Percentiles rank a stretch among this genome's conserved stretches.
Evolutionary conservation across 2,797 vertebrate genomes (phyloP).

Genomic region (Sebastes steindachneri): DNA sequence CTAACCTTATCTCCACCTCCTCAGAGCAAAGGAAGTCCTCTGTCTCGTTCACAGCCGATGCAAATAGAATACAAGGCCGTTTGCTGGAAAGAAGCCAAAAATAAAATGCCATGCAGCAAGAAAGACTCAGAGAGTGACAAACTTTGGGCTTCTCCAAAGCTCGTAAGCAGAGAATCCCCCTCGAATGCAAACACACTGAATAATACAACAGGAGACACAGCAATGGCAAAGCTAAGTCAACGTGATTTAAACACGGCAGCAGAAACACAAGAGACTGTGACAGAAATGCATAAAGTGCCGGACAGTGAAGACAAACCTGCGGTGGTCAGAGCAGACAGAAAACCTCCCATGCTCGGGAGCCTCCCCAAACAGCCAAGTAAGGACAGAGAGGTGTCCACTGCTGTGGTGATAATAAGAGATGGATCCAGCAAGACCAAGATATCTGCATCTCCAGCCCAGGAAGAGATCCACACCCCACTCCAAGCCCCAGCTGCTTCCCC

Average conservation of each 20-base stretch:
- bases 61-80: conserved; percentile 86
- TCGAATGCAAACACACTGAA: conserved; percentile 22
- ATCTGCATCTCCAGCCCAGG: conserved; percentile 43
- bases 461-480: conserved; percentile 28
- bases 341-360: conserved; percentile 68
- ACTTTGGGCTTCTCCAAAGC: conserved; percentile 26
- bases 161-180: conserved; percentile 24
- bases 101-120: conserved; percentile 35
- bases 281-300: conserved; percentile 35
- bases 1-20: conserved; percentile 7
- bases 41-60: conserved; percentile 69
- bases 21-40: conserved; percentile 61
- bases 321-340: conserved; percentile 51
- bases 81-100: conserved; percentile 80
- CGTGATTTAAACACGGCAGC: conserved; percentile 18
- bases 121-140: conserved; percentile 48
- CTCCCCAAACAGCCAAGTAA: conserved; percentile 78
- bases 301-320: conserved; percentile 46
- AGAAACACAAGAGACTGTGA: conserved; percentile 29
- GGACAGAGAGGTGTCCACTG: conserved; percentile 83
- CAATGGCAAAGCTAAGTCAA: conserved; percentile 17
- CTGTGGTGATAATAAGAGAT: conserved; percentile 80
- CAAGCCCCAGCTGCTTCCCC: conserved; percentile 39
- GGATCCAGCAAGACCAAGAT: conserved; percentile 58
- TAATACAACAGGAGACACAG: conserved; percentile 25